A percentile compares a stretch with the other conserved stretches of the same genome.
These are phyloP conservation scores for Acanthopleura granulata DNA, from an alignment of 2,888 invertebrate species.

Conservation along the genomic window DNA sequence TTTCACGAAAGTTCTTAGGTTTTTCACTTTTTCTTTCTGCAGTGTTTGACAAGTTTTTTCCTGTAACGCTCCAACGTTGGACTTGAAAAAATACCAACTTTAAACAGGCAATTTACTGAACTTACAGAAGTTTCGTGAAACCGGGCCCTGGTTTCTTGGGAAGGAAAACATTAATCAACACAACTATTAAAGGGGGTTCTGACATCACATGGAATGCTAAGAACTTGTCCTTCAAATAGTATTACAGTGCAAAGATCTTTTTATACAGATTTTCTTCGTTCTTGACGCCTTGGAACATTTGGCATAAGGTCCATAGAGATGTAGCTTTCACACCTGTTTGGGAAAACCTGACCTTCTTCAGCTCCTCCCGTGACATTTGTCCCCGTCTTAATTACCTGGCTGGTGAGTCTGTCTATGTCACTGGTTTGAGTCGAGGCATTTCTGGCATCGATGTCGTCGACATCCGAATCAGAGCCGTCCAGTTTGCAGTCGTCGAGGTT, in stretches of 20 bases:
- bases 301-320: not conserved
- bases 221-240: not conserved
- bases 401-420: not conserved
- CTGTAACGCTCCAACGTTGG: too few species aligned
- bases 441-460: not conserved
- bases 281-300: not conserved
- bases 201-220: too few species aligned
- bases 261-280: slow-evolving; percentile 10
- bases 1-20: too few species aligned
- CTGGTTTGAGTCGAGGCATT: not conserved
- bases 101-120: too few species aligned
- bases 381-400: not conserved
- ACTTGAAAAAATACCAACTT: too few species aligned
- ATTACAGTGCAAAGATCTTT: not conserved
- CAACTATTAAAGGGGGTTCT: too few species aligned
- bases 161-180: too few species aligned
- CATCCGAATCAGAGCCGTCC: not conserved
- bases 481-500: not conserved
- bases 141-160: too few species aligned
- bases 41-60: too few species aligned
- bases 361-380: not conserved
- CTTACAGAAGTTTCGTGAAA: too few species aligned
- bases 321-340: not conserved
- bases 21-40: too few species aligned
- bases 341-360: not conserved